Evolutionary conservation across 2,888 invertebrate genomes (phyloP), one percentile per base, ranked within the genome.

Genomic region (Calameuta idolon): DNA sequence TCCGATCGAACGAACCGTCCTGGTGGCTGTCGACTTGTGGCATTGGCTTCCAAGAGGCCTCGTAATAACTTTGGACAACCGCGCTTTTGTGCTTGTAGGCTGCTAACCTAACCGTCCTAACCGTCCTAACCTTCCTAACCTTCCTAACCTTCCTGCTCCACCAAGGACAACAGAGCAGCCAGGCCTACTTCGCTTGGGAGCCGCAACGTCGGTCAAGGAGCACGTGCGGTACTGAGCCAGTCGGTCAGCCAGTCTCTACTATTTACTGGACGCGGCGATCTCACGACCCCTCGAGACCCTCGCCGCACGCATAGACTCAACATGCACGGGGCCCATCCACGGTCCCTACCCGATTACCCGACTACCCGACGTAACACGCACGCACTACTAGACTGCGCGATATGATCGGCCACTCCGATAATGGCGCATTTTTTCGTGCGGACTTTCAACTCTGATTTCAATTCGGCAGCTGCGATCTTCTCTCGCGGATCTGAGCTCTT

Each of bases 11-110:
- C 37, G 12, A 37, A 11, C 34, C 11, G 11, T 12, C 40, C 40
- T 4, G 4, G 15, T 40, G 40, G 15, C 15, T 15, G 1, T 40
- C 15, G 40, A 15, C 40, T 15, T 15, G 40, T 40, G 40, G 15
- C 40, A 15, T 40, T 40, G 15, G 4, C 15, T 75, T 75, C 77
- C 76, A 35, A 73, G 78, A 71, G 78, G 75, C 75, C 76, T 78
- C 78, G 80, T 75, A 80, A 80, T 76, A 69, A 75, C 80, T 78
- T 76, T 75, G 78, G 77, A 78, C 76, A 80, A 77, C 77, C 79
- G 77, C 76, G 79, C 73, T 30, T 69, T n/a, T n/a, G 31, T 33
- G 71, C 71, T 30, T 23, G 12, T 30, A 30, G 31, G 71, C 31
- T 15, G 71, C n/a, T 69, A 5, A 4, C 33, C 33, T 33, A 33